These are phyloP conservation scores for Oryzias curvinotus DNA, from an alignment of 2,113 vertebrate genomes.

Conservation along the genomic window DNA sequence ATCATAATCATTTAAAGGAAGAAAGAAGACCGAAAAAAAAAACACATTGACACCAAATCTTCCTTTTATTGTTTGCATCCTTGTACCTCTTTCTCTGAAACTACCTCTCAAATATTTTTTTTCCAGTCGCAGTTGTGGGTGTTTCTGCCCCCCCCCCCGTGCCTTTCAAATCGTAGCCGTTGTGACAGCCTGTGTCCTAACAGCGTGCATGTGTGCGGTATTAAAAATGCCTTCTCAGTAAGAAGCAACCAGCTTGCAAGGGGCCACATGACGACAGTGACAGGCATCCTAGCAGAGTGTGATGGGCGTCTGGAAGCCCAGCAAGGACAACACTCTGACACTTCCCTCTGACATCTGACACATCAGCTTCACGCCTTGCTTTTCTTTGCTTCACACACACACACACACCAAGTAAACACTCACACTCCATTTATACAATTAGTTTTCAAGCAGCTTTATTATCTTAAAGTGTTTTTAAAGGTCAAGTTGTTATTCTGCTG, in stretches of 20 bases:
- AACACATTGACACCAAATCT: no score
- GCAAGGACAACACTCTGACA: slow-evolving; percentile 48
- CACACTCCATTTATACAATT: no score
- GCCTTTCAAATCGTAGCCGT: background rate
- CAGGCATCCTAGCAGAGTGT: slow-evolving; percentile 45
- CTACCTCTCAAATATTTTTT: no score
- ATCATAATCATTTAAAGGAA: no score
- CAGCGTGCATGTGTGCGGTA: background rate
- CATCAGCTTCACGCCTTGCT: slow-evolving; percentile 42
- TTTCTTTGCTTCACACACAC: background rate
- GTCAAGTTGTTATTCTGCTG: no score
- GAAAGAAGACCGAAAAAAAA: no score
- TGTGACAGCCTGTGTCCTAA: background rate
- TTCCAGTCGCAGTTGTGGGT: no score
- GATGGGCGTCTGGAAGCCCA: slow-evolving; percentile 47
- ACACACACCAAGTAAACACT: background rate
- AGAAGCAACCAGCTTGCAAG: slow-evolving; percentile 26
- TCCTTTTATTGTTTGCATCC: no score
- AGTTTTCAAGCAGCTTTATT: no score
- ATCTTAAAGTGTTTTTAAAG: no score
- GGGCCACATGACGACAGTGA: slow-evolving; percentile 31
- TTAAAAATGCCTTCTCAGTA: slow-evolving; percentile 13
- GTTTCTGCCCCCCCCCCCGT: no score
- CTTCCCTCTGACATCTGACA: slow-evolving; percentile 62
- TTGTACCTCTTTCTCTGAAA: no score